A percentile compares a stretch with the other conserved stretches of the same genome.
Evolutionary conservation across 2,888 invertebrate genomes (phyloP).

Genomic region (Pyrgus malvae): DNA sequence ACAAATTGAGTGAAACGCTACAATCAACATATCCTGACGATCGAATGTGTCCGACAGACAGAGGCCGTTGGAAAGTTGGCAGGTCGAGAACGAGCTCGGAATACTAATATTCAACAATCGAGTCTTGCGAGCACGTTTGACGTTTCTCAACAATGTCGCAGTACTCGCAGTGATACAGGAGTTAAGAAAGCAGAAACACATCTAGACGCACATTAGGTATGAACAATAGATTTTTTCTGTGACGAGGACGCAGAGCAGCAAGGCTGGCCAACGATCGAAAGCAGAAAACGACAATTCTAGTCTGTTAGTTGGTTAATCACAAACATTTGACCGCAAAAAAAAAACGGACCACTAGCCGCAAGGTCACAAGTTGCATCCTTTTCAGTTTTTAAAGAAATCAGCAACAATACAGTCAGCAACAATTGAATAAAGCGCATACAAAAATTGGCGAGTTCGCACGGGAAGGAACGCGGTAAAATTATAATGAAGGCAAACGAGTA

Average conservation of each 20-base stretch:
- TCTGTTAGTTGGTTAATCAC: neutral
- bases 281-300: neutral
- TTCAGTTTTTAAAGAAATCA: no score
- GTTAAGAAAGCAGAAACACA: no score
- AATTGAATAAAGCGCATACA: constrained; percentile 30
- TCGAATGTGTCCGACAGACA: constrained; percentile 46
- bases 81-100: constrained; percentile 51
- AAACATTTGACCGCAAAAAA: neutral
- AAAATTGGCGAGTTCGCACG: constrained; percentile 28
- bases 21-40: constrained; percentile 52
- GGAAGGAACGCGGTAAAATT: constrained; percentile 47
- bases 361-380: no score
- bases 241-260: neutral
- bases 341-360: neutral
- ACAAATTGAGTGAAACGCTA: constrained; percentile 29
- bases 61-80: constrained; percentile 74
- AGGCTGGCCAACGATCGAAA: neutral
- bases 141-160: constrained; percentile 60
- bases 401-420: constrained; percentile 41
- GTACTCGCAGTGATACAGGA: neutral
- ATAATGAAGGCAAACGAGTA: constrained; percentile 67
- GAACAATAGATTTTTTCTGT: no score
- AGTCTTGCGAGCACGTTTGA: constrained; percentile 46
- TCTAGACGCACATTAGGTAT: no score
- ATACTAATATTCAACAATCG: constrained; percentile 76